Base-by-base conservation (phyloP, 2,113 vertebrate species). In the Lethenteron reissneri region DNA sequence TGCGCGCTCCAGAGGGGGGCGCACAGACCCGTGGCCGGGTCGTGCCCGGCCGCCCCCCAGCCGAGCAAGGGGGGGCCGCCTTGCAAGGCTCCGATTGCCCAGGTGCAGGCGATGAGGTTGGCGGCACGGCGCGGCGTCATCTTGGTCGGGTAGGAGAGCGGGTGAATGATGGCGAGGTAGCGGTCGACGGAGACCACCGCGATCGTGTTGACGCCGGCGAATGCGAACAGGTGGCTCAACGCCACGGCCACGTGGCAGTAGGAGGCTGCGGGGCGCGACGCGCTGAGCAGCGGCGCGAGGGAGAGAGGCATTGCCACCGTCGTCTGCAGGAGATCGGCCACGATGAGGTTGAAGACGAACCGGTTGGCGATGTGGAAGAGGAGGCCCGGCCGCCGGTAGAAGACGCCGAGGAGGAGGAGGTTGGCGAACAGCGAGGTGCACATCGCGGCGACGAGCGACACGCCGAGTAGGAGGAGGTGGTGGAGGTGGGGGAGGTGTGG, bases 161-260 rank as follows among this genome's bases (percentile, higher is more conserved):
- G 87, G 76, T 91, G 85, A 75, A 91, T 88, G 75, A 90, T 91
- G 75, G 85, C 84, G 79, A 91, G 76, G 77, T 90, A 91, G 72
- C 85, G 84, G 73, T 91, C 86, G 69, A 91, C 80, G 0, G 87
- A 90, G 58, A 89, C 87, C n/a, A 89, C 83, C 1, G 87, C 81
- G 56, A 89, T 89, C 73, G 87, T 91, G 77, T 90, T 89, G 70
- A 87, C 87, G 2, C 86, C 85, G 0, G 87, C 80, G 4, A 90
- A 91, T 2, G 88, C 86, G 12, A 91, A 89, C 17, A 89, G 81
- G 78, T 90, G 88, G 81, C 87, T 87, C 72, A 88, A 84, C 76
- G 85, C 86, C 74, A 90, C 84, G 72, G 88, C 77, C 9, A 82
- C 84, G 9, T 84, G 85, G 77, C 87, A 91, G 71, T 88, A 79